phyloP scores from a whole-genome alignment of 2,888 invertebrate species.

The Dasysyrphus albostriatus region DNA sequence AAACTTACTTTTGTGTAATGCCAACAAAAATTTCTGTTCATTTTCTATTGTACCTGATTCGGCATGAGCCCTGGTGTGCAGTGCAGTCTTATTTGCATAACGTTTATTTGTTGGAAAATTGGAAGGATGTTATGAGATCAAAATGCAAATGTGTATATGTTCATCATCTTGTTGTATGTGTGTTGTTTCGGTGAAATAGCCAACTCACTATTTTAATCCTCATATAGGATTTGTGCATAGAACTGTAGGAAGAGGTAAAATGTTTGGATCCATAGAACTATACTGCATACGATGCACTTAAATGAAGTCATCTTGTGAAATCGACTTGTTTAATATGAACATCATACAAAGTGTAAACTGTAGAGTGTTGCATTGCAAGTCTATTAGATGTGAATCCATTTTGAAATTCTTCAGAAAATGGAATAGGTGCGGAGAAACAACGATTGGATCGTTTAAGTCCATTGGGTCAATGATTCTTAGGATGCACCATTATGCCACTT shows the following conservation, averaged over 20 bases:
- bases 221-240: background rate
- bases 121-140: conserved; percentile 5
- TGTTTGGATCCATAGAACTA: background rate
- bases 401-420: background rate
- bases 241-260: background rate
- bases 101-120: conserved; percentile 17
- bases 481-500: too few relatives aligned
- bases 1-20: background rate
- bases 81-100: conserved; percentile 9
- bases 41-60: background rate
- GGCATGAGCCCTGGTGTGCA: background rate
- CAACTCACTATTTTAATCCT: background rate
- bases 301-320: conserved; percentile 1
- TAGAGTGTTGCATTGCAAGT: background rate
- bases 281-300: background rate
- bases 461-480: background rate
- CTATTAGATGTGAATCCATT: background rate
- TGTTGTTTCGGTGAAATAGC: background rate
- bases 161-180: background rate
- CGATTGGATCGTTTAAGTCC: background rate
- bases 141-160: conserved; percentile 1
- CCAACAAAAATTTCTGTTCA: background rate
- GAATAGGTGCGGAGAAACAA: background rate
- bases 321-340: background rate
- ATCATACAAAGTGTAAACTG: background rate